Evolutionary conservation across 2,797 vertebrate genomes (phyloP), one percentile per base, ranked within the genome.

Genomic region (Alectoris magna): DNA sequence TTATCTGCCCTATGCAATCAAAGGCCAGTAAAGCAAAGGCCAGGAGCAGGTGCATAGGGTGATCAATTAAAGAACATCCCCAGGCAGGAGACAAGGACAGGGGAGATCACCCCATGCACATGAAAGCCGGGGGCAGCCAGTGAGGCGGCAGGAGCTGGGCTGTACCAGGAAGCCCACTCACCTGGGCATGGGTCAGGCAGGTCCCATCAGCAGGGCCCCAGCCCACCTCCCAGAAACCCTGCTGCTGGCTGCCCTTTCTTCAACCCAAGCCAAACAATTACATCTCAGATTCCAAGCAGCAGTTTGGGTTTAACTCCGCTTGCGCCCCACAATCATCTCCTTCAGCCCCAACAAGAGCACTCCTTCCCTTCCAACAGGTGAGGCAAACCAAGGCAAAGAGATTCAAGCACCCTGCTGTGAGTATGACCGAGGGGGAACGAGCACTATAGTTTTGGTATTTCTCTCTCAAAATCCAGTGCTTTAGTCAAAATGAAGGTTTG

Each of bases 401-500:
- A 69, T 24, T 43, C 29, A 86, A 67, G 38, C 16, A 8, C 49
- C 14, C 87, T 71, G 27, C 71, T 53, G 60, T 58, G 75, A 74
- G 55, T 14, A 29, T 0, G 1, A 14, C 10, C 16, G 48, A 83
- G 31, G 44, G 21, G 53, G 23, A 91, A 46, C 56, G 18, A 82
- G 48, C 34, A 63, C 48, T 75, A 73, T 48, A 77, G 46, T 46
- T 89, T 27, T 38, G 14, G 9, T 71, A 14, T 74, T 87, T 85
- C 24, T 71, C 44, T 84, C 63, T 86, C 69, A 93, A n/a, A 43
- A 87, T 69, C 68, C 83, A 88, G 71, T 22, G 34, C 34, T 91
- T 91, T 55, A 91, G 21, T 80, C 10, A 29, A 91, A 95, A 86
- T 51, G 56, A 88, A 93, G 70, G 49, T 69, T 94, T 80, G 21